Base-by-base conservation (phyloP, 2,797 vertebrate species). In the Graptemys geographica region DNA sequence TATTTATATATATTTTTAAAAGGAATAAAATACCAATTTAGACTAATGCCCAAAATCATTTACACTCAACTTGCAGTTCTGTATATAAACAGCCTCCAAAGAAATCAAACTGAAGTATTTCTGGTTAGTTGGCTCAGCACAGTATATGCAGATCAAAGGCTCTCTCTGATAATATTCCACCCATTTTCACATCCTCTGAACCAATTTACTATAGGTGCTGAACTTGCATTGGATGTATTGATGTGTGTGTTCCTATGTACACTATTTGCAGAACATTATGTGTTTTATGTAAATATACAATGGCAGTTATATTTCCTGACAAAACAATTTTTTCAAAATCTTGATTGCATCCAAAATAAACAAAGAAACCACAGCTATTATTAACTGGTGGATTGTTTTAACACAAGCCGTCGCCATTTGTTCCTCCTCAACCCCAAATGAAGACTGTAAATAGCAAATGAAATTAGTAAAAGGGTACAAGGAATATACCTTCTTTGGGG, bases 291-390 rank as follows among this genome's bases (percentile, higher is more conserved):
- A 33, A 94, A 41, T 2, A 78, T 49, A 90, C 23, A 4, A 81
- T 59, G 21, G 11, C 27, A 51, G 1, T 51, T 94, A 78, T 86
- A 8, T 56, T 59, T 3, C 16, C 11, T 10, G 79, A 31, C 2
- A 88, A 93, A 95, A 83, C 49, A 18, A 87, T n/a, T 84, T 28
- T 86, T 28, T 37, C 19, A 87, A 78, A 94, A 37, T 23, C 81
- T 11, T 84, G 33, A 78, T 87, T 82, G 56, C n/a, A 56, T 28
- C 41, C 12, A 91, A 82, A 31, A 80, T 7, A 89, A 93, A 79
- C 15, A 83, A 84, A 91, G 33, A 79, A 88, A 27, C 49, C 9
- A 56, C 1, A 89, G 6, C 13, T 79, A 80, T 84, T 55, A 9
- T 78, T 78, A 78, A 78, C 74, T 84, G 86, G 72, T 15, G 2